These are phyloP conservation scores for Aix galericulata DNA, from an alignment of 2,113 vertebrate species.

Conservation along the genomic window DNA sequence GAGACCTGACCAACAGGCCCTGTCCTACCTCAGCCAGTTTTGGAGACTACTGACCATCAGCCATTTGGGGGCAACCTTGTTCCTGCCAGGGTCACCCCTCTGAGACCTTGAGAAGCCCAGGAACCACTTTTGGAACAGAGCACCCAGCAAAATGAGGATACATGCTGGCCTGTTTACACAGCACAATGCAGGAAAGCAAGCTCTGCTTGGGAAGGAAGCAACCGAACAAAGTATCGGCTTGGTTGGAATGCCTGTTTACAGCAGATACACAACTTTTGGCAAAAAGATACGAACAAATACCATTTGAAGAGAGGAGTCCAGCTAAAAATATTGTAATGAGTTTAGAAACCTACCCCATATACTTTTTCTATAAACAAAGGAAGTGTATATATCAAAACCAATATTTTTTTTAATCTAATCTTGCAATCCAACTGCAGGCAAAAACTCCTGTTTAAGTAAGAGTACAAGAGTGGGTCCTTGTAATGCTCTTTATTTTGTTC, in stretches of 20 bases:
- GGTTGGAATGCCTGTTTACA: background rate
- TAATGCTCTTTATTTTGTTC: conserved; percentile 10
- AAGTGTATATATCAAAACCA: background rate
- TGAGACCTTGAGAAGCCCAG: background rate
- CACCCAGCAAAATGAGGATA: background rate
- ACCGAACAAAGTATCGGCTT: background rate
- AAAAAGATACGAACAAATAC: background rate
- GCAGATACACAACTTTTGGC: conserved; percentile 34
- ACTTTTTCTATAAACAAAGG: conserved; percentile 17
- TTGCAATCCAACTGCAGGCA: conserved; percentile 5
- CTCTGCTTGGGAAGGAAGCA: conserved; percentile 24
- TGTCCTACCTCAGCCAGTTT: background rate
- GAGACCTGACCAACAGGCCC: background rate
- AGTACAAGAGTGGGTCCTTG: background rate
- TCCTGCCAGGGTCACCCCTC: background rate
- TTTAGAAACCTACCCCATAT: background rate
- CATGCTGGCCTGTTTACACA: background rate
- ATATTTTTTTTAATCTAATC: background rate
- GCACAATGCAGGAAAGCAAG: background rate
- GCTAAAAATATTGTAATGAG: background rate
- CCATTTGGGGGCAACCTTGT: background rate
- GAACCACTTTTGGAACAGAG: background rate
- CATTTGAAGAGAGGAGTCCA: background rate
- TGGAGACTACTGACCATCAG: background rate
- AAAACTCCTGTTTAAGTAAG: conserved; percentile 39